Percentiles rank a stretch among this genome's conserved stretches.
phyloP scores from a whole-genome alignment of 2,113 vertebrate species.

The Oophaga pumilio region DNA sequence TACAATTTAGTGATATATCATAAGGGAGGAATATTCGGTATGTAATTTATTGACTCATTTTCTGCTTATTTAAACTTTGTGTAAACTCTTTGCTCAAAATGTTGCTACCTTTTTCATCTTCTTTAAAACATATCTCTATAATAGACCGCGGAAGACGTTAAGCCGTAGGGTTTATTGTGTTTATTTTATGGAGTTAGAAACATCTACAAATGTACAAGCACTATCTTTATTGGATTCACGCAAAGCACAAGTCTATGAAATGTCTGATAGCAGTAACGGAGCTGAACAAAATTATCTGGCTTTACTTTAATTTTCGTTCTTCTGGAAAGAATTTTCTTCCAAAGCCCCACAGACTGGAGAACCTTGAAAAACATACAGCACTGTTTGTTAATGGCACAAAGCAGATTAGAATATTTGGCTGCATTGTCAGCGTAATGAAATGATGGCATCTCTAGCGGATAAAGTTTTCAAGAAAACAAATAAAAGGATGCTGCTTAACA shows the following conservation, averaged over 20 bases:
- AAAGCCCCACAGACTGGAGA: constrained; percentile 34
- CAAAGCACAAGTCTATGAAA: constrained; percentile 28
- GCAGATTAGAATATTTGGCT: constrained; percentile 27
- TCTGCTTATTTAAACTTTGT: background rate
- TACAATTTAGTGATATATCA: background rate
- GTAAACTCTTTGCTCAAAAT: background rate
- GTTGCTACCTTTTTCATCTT: background rate
- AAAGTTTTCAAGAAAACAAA: constrained; percentile 34
- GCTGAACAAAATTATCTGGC: constrained; percentile 25
- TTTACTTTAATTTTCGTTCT: constrained; percentile 36
- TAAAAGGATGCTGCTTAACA: background rate
- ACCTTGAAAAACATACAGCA: constrained; percentile 36
- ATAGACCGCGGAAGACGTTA: background rate
- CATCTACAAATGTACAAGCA: background rate
- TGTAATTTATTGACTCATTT: background rate
- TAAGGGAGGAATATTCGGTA: background rate
- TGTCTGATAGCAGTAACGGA: background rate
- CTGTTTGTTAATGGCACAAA: constrained; percentile 35
- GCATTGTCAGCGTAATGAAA: constrained; percentile 5
- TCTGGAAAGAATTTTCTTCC: constrained; percentile 21
- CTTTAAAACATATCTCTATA: background rate
- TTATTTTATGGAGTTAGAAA: constrained; percentile 9
- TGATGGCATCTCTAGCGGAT: constrained; percentile 2
- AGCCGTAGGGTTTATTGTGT: constrained; percentile 23
- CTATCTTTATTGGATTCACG: background rate